Percentiles rank a stretch among this genome's conserved stretches.
These are phyloP conservation scores for Carettochelys insculpta DNA, from an alignment of 2,113 vertebrate genomes.

Conservation along the genomic window DNA sequence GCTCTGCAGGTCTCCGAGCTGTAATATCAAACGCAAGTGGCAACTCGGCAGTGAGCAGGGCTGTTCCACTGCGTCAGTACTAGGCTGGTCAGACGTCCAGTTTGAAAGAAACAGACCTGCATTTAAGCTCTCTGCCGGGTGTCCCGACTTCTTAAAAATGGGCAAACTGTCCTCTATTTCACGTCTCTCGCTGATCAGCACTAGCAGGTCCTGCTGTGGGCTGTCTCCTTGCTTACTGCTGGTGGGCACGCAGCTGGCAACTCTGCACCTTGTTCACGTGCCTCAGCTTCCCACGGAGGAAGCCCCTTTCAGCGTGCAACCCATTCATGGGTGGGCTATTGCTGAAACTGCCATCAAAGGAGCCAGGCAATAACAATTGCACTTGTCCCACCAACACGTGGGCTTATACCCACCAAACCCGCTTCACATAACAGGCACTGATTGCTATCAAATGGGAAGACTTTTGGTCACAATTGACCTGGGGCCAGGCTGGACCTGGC, in stretches of 20 bases:
- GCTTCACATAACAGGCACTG: neutral
- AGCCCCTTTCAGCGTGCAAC: neutral
- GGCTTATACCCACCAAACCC: neutral
- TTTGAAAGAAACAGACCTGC: too few species aligned
- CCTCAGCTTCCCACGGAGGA: neutral
- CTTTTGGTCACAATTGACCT: neutral
- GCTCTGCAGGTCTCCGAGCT: neutral
- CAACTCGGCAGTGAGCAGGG: neutral
- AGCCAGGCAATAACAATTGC: neutral
- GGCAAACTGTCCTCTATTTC: too few species aligned
- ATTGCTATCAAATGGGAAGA: neutral
- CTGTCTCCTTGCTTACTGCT: too few species aligned
- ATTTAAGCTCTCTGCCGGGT: too few species aligned
- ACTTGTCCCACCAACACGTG: neutral
- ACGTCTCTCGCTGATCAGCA: too few species aligned
- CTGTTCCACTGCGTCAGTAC: neutral
- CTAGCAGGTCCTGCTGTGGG: too few species aligned
- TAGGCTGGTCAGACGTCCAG: too few species aligned
- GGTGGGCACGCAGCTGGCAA: too few species aligned
- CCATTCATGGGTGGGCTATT: neutral
- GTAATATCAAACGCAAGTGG: neutral
- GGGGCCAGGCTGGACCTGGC: neutral
- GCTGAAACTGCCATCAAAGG: neutral
- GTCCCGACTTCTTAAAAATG: too few species aligned
- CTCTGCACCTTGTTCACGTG: neutral